phyloP scores from a whole-genome alignment of 2,113 vertebrate genomes.

The Muntiacus reevesi region DNA sequence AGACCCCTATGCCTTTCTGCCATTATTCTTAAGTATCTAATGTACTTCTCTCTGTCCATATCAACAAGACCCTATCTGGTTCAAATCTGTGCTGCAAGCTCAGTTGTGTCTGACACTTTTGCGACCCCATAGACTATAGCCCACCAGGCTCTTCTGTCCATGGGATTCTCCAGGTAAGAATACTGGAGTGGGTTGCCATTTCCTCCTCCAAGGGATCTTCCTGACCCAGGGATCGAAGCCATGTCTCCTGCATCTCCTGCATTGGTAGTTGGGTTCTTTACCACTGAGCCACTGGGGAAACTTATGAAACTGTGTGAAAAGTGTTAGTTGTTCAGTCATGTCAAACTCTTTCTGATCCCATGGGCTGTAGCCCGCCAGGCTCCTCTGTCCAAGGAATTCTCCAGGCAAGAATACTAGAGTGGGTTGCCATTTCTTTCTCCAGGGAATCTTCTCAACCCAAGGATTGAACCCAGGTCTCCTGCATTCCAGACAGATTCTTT shows the following conservation, averaged over 20 bases:
- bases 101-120: neutral
- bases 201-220: neutral
- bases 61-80: neutral
- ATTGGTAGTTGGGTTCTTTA: neutral
- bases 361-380: neutral
- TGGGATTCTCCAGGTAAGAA: neutral
- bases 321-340: neutral
- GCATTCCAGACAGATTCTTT: neutral
- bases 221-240: neutral
- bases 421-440: neutral
- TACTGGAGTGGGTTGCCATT: neutral
- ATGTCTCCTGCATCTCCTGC: neutral
- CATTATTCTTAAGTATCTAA: neutral
- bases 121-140: neutral
- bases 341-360: neutral
- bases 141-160: neutral
- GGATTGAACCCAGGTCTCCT: neutral
- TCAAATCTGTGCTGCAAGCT: neutral
- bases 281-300: accelerated
- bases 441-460: neutral
- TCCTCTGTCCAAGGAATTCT: neutral
- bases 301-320: neutral
- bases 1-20: neutral
- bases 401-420: neutral
- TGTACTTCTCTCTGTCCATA: neutral